Evolutionary conservation across 23 tunicate genomes (phyloP).

Genomic region (Halocynthia aurantium): DNA sequence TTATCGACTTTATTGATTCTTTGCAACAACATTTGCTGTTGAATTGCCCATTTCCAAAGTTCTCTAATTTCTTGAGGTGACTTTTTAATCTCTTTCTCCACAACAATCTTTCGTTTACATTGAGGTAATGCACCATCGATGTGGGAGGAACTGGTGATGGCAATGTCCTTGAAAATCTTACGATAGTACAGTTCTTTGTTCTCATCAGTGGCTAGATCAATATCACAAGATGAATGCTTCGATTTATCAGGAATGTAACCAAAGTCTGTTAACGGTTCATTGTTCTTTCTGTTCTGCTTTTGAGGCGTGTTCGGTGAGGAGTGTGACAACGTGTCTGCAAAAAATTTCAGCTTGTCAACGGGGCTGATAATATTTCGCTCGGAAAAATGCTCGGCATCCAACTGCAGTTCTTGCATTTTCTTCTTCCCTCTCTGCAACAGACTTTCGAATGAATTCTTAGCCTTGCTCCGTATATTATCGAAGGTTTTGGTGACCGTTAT

Average conservation of each 20-base stretch:
- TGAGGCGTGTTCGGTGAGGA: slow-evolving; percentile 19
- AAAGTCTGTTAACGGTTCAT: no score
- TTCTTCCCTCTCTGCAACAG: slow-evolving; percentile 51
- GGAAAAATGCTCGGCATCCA: slow-evolving; percentile 50
- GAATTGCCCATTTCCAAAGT: slow-evolving; percentile 75
- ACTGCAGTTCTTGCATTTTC: slow-evolving; percentile 80
- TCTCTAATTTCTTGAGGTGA: slow-evolving; percentile 34
- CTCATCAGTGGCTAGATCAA: no score
- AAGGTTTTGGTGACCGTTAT: slow-evolving; percentile 34
- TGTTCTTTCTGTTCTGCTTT: not conserved
- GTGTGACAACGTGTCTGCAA: slow-evolving; percentile 24
- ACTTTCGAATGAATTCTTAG: slow-evolving; percentile 69
- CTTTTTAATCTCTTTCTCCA: no score
- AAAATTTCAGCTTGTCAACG: slow-evolving; percentile 46
- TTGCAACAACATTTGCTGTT: slow-evolving; percentile 59
- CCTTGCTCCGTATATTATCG: slow-evolving; percentile 52
- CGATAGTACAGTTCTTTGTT: no score
- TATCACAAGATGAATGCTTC: no score
- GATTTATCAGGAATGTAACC: no score
- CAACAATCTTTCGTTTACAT: no score
- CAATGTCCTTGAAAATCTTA: no score
- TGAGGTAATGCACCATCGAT: no score
- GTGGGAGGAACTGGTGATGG: no score
- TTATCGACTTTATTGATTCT: slow-evolving; percentile 33
- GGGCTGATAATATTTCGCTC: slow-evolving; percentile 53